Evolutionary conservation across 2,888 invertebrate genomes (phyloP).

Genomic region (Hyppa rectilinea): DNA sequence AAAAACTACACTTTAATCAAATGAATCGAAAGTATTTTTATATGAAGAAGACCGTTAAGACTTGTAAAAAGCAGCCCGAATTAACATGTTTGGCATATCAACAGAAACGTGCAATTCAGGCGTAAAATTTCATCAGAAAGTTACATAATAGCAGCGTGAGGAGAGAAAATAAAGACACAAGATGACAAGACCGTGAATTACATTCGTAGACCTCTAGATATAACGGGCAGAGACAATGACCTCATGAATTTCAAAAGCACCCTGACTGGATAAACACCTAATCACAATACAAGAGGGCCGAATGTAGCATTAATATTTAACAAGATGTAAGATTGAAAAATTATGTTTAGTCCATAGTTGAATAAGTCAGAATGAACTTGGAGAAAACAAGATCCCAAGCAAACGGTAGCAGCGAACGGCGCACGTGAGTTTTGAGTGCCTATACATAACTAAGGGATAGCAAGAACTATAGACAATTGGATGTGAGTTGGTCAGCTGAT

Average conservation of each 20-base stretch:
- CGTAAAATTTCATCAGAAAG: constrained; percentile 21
- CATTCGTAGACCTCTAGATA: constrained; percentile 37
- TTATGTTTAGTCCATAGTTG: constrained; percentile 30
- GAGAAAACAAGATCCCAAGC: constrained; percentile 2
- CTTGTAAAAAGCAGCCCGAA: background rate
- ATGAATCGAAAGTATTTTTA: constrained; percentile 6
- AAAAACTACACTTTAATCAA: background rate
- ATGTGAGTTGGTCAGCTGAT: background rate
- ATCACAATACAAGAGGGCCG: constrained; percentile 62
- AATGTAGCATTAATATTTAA: constrained; percentile 64
- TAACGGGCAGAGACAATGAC: constrained; percentile 69
- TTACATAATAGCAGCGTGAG: background rate
- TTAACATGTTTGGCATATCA: background rate
- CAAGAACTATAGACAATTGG: background rate
- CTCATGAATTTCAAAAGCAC: constrained; percentile 72
- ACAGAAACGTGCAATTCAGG: constrained; percentile 1
- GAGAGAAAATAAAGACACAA: constrained; percentile 24
- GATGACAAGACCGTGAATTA: constrained; percentile 4
- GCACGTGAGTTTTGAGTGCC: background rate
- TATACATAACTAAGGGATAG: background rate
- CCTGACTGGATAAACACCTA: constrained; percentile 65
- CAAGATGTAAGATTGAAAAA: constrained; percentile 46
- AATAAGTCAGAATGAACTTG: constrained; percentile 28
- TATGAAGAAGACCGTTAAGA: background rate
- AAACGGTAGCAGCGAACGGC: background rate